These are phyloP conservation scores for Cygnus olor DNA, from an alignment of 2,797 vertebrate genomes.

Conservation along the genomic window DNA sequence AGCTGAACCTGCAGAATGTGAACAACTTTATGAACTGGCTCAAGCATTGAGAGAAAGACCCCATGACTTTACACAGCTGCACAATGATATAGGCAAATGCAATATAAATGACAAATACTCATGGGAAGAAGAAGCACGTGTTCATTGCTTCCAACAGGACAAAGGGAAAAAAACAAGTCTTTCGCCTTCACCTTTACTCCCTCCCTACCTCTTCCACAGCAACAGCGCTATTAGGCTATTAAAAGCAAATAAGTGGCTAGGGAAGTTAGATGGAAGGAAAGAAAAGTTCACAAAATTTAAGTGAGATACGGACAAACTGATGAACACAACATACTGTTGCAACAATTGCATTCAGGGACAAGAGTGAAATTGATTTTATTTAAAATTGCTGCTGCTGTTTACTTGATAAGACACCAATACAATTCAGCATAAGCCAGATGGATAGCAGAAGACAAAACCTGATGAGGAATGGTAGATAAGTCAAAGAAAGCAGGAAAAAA, in stretches of 20 bases:
- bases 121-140: fast-evolving
- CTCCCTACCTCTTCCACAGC: background rate
- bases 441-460: background rate
- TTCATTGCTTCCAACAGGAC: background rate
- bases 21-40: background rate
- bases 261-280: background rate
- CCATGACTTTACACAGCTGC: background rate
- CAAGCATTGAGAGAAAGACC: background rate
- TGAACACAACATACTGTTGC: background rate
- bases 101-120: background rate
- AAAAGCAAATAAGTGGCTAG: background rate
- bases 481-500: background rate
- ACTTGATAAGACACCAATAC: background rate
- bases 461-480: background rate
- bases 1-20: background rate
- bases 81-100: background rate
- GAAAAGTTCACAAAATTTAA: background rate
- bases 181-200: background rate
- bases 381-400: background rate
- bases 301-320: background rate
- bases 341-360: background rate
- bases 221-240: background rate
- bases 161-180: background rate
- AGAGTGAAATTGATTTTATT: background rate
- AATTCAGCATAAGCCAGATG: background rate